phyloP scores from a whole-genome alignment of 37 sponge, comb jelly and placozoan genomes.

The Diacarnus erythraeanus region DNA sequence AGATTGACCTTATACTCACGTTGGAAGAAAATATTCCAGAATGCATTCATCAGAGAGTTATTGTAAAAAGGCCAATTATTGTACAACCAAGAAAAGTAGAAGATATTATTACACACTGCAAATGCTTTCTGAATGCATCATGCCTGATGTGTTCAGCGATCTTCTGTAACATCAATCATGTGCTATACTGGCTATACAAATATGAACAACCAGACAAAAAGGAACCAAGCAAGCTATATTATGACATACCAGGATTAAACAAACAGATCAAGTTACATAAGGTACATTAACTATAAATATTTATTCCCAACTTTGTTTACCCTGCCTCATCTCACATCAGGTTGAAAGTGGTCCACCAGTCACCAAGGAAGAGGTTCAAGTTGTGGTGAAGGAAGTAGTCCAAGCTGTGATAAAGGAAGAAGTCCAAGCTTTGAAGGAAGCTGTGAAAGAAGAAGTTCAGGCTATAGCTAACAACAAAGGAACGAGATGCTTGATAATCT shows the following conservation, averaged over 20 bases:
- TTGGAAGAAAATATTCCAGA: neutral
- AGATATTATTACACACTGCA: neutral
- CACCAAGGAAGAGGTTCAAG: too few relatives aligned
- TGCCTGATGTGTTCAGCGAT: neutral
- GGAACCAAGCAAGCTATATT: neutral
- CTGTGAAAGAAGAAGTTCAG: too few relatives aligned
- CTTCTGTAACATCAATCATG: neutral
- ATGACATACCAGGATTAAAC: neutral
- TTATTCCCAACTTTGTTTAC: too few relatives aligned
- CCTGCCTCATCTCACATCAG: too few relatives aligned
- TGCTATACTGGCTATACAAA: neutral
- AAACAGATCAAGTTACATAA: too few relatives aligned
- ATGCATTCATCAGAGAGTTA: neutral
- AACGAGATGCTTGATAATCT: too few relatives aligned
- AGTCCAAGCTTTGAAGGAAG: too few relatives aligned
- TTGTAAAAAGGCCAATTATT: neutral
- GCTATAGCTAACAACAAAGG: too few relatives aligned
- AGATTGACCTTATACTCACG: constrained; percentile 6
- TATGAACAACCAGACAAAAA: neutral
- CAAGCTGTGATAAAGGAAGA: too few relatives aligned
- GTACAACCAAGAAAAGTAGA: neutral
- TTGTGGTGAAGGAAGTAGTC: too few relatives aligned
- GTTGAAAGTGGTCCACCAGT: too few relatives aligned
- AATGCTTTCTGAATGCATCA: neutral
- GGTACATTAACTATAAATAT: too few relatives aligned